Base-by-base conservation (phyloP, 2,888 invertebrate genomes). In the Spisula solida region DNA sequence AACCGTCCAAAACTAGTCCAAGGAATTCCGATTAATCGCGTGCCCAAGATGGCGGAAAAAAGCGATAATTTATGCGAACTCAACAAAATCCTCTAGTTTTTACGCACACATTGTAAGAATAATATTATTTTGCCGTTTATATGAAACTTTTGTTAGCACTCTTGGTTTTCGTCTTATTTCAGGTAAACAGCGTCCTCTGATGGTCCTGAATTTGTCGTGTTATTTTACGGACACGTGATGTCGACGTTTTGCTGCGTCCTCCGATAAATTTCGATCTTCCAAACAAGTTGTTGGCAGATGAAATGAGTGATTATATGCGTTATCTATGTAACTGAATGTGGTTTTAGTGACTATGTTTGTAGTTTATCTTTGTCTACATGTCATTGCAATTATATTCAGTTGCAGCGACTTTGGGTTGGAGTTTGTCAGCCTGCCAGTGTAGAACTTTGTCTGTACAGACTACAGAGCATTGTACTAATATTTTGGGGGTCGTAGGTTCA, bases 51-150 rank as follows among this genome's bases (percentile, higher is more conserved):
- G 85, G 85, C 78, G 55, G 75, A 75, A 0, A 85, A 56, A 56
- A 25, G 55, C 41, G n/a, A 85, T 85, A 85, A 85, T 85, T 85
- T 85, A 85, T 85, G 85, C 48, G n/a, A 29, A 34, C 51, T 47
- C 75, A 51, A 31, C 47, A 48, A 82, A 66, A 51, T 83, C 83
- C 25, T 0, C 83, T 47, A 83, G 29, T 48, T 75, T 51, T 75
- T 51, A 16, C 51, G 16, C 16, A 51, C 20, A 48, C 41, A 75
- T 75, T 75, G 75, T 75, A 75, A 75, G 34, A 75, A 31, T 75
- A 1, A 0, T 14, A 6, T 75, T 5, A 75, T 31, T 31, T 34
- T 75, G 16, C 16, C 16, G n/a, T 12, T 14, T 75, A 12, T 75
- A 16, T 12, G 16, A 34, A 75, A 18, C 75, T 34, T 18, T 18